Conservation (phyloP, 2,888 invertebrate species). For the Boloria euphrosyne region DNA sequence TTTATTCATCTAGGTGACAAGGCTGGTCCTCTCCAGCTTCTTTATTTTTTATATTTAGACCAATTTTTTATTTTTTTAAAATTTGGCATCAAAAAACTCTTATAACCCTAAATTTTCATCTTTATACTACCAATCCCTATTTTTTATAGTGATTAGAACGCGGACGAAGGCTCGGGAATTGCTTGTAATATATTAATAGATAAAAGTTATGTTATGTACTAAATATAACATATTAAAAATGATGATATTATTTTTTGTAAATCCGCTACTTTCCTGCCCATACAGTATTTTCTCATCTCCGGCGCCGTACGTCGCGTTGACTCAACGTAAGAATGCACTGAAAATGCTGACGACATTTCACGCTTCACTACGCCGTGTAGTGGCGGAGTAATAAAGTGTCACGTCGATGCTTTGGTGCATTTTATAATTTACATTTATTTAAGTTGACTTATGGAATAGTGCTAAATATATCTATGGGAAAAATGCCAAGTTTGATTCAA, state of each 20-base stretch:
- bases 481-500: background rate
- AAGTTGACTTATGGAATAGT: background rate
- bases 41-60: too few relatives aligned
- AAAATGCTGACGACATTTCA: conserved; percentile 34
- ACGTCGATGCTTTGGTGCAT: conserved; percentile 13
- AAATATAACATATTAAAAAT: too few relatives aligned
- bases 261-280: conserved; percentile 42
- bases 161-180: too few relatives aligned
- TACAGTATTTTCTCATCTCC: conserved; percentile 31
- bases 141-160: too few relatives aligned
- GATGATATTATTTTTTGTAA: background rate
- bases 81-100: too few relatives aligned
- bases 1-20: too few relatives aligned
- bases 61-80: too few relatives aligned
- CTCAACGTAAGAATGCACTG: conserved; percentile 39
- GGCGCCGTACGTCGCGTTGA: conserved; percentile 46
- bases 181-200: too few relatives aligned
- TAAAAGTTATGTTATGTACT: too few relatives aligned
- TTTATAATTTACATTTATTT: conserved; percentile 8
- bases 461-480: background rate
- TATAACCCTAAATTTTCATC: too few relatives aligned
- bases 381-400: conserved; percentile 21
- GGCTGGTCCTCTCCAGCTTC: too few relatives aligned
- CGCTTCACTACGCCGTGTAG: conserved; percentile 21
- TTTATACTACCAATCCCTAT: too few relatives aligned